Conservation (phyloP, 1,140 invertebrate genomes). For the Sipha flava region DNA sequence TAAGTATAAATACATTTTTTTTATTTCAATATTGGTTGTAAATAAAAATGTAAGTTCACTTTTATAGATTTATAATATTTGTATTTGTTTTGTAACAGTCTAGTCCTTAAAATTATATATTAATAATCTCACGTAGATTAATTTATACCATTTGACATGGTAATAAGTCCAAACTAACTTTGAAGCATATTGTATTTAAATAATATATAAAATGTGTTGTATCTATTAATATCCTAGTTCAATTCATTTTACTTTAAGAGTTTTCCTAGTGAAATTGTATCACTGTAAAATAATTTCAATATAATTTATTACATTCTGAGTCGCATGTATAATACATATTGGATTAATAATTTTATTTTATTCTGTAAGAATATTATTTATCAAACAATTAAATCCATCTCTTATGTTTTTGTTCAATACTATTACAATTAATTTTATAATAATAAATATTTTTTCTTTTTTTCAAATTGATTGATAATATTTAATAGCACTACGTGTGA, state of each 20-base stretch:
- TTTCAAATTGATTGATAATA: neutral
- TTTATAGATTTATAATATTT: conserved; percentile 1
- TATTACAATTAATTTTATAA: too few relatives aligned
- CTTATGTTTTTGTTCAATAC: too few relatives aligned
- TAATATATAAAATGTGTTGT: neutral
- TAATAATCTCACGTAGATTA: neutral
- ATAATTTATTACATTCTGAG: neutral
- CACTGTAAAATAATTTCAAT: neutral
- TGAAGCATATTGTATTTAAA: neutral
- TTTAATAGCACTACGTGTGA: neutral
- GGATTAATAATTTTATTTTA: neutral
- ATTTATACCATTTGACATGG: neutral
- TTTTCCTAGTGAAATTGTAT: neutral
- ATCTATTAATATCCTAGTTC: neutral
- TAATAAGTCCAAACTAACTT: neutral
- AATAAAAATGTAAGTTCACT: neutral
- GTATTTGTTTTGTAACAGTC: neutral
- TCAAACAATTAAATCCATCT: neutral
- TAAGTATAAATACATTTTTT: neutral
- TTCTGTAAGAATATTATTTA: neutral
- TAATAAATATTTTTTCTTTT: neutral
- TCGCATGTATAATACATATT: neutral
- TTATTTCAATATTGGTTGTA: neutral
- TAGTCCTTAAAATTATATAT: neutral
- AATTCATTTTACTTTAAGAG: neutral